Conservation (phyloP, 2,888 invertebrate species). For the Drosophila atroscutellata region DNA sequence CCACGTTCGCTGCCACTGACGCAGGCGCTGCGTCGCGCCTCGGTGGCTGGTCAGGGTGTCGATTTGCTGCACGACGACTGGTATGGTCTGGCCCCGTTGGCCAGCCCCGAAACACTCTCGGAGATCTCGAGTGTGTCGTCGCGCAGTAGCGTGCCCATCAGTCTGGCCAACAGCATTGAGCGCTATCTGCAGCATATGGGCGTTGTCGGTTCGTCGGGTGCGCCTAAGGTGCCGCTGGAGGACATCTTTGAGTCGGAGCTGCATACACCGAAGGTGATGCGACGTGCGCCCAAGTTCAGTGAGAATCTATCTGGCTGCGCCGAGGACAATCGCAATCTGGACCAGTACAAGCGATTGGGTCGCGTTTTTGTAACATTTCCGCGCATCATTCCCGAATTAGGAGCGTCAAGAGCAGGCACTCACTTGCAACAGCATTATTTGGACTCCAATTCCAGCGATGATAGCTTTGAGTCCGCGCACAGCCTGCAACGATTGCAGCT, state of each 20-base stretch:
- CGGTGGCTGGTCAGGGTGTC: slow-evolving; percentile 74
- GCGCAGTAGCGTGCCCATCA: slow-evolving; percentile 87
- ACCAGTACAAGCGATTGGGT: slow-evolving; percentile 86
- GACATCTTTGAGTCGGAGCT: slow-evolving; percentile 85
- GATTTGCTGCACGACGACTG: slow-evolving; percentile 88
- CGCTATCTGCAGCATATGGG: slow-evolving; percentile 82
- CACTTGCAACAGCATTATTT: slow-evolving; percentile 68
- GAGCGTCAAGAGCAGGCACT: background rate
- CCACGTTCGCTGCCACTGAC: slow-evolving; percentile 73
- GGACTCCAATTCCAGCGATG: slow-evolving; percentile 86
- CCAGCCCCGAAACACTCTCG: slow-evolving; percentile 93
- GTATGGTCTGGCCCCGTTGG: slow-evolving; percentile 91
- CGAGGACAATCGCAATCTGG: slow-evolving; percentile 87
- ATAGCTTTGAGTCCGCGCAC: slow-evolving; percentile 82
- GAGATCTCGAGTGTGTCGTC: slow-evolving; percentile 92
- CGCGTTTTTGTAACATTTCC: slow-evolving; percentile 85
- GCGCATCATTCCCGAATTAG: slow-evolving; percentile 74
- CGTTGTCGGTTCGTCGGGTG: slow-evolving; percentile 51
- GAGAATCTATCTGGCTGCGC: slow-evolving; percentile 89
- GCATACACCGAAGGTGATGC: slow-evolving; percentile 87
- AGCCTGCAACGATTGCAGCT: slow-evolving; percentile 70
- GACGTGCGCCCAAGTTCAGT: slow-evolving; percentile 88
- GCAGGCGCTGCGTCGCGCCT: slow-evolving; percentile 80
- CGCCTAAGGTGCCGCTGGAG: slow-evolving; percentile 78
- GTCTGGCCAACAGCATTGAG: slow-evolving; percentile 84